Evolutionary conservation across 2,113 vertebrate species (phyloP), one percentile per base, ranked within the genome.

Genomic region (Malurus melanocephalus): DNA sequence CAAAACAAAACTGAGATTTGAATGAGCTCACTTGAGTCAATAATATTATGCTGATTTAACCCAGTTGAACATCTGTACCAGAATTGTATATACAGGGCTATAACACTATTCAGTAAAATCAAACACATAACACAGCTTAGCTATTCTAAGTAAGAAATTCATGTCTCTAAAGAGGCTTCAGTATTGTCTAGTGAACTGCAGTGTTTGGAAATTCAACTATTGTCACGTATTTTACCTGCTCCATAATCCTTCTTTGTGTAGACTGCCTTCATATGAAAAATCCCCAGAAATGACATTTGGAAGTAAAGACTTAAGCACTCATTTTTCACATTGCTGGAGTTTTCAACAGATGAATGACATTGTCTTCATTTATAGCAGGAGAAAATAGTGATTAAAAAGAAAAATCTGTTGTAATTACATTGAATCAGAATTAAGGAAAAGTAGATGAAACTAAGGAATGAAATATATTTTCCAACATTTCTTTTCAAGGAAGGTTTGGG

Each of bases 1-100:
- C 61, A 80, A 91, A 89, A 68, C 14, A 82, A 88, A 77, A 14
- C 40, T 46, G 76, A 69, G 68, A 51, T 80, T 62, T 80, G 43
- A 93, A 86, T 51, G 43, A 69, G 28, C 43, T 83, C 52, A 59
- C 48, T 83, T 69, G 32, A 93, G 60, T 80, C 86, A 93, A 59
- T 86, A 83, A 82, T 89, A 87, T 75, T 87, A 85, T 83, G 48
- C 80, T 78, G 60, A 85, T 90, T 92, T 92, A 86, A 75, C 46
- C 64, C 59, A 82, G 46, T 0, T 76, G 80, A 95, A 77, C 65
- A 77, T 62, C 87, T 94, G 77, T 77, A 74, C 46, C 13, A 59
- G 22, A 7, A 45, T 2, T 78, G n/a, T 67, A 52, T 53, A 33
- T 48, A 48, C 15, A 69, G 12, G n/a, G 71, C 46, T 71, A 59